A percentile compares a stretch with the other conserved stretches of the same genome.
phyloP scores from a whole-genome alignment of 2,113 vertebrate species.

The Stigmatopora argus region DNA sequence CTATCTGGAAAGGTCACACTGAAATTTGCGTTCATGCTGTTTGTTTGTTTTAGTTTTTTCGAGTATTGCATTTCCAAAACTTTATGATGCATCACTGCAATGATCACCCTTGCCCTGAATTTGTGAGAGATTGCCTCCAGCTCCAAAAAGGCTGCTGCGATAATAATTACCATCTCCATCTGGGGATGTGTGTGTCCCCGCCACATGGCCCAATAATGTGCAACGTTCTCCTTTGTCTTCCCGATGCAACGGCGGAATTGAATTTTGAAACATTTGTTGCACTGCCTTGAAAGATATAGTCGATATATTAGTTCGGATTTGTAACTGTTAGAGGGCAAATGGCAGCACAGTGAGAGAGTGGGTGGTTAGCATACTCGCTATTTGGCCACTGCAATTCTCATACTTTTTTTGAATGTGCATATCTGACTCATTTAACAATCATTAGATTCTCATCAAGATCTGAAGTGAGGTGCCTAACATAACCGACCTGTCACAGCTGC shows the following conservation, averaged over 20 bases:
- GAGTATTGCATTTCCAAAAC: neutral
- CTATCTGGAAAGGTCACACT: neutral
- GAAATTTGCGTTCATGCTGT: neutral
- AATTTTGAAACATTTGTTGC: neutral
- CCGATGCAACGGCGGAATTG: slow-evolving; percentile 15
- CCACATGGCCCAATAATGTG: slow-evolving; percentile 12
- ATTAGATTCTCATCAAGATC: no score
- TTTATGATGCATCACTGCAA: neutral
- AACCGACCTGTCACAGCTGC: no score
- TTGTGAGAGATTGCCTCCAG: slow-evolving; percentile 34
- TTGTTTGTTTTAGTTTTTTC: neutral
- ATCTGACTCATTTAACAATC: no score
- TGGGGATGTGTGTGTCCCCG: slow-evolving; percentile 11
- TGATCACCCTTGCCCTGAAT: slow-evolving; percentile 48
- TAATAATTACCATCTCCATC: slow-evolving; percentile 47
- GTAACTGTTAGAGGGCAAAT: no score
- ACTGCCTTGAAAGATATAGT: neutral
- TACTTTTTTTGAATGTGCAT: no score
- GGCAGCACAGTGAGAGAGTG: no score
- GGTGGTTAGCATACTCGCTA: no score
- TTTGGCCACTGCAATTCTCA: no score
- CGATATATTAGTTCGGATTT: neutral
- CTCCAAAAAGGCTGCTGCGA: slow-evolving; percentile 33
- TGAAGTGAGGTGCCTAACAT: no score
- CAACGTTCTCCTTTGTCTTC: slow-evolving; percentile 3